A percentile compares a stretch with the other conserved stretches of the same genome.
Evolutionary conservation across 1,140 invertebrate species (phyloP).

Genomic region (Eumaeus atala): DNA sequence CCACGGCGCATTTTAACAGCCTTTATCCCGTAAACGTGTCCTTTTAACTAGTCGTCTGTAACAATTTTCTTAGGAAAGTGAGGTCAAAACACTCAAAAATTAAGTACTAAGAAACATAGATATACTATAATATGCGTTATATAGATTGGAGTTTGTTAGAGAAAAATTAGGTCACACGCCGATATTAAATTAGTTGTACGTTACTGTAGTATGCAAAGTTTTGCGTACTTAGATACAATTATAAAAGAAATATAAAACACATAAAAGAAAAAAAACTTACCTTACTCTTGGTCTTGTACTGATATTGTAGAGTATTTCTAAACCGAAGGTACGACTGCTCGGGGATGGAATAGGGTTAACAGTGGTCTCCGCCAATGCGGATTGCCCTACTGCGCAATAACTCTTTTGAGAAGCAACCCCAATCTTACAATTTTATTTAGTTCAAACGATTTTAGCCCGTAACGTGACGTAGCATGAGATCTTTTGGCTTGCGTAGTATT

Average conservation of each 20-base stretch:
- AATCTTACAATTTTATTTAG: background rate
- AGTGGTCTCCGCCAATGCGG: constrained; percentile 29
- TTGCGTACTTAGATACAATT: background rate
- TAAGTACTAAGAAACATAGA: too few relatives aligned
- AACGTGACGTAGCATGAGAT: background rate
- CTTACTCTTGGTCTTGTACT: background rate
- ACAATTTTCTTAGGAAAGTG: background rate
- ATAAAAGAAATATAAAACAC: background rate
- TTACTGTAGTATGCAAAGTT: background rate
- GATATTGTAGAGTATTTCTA: background rate
- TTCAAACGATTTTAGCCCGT: background rate
- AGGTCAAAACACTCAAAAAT: too few relatives aligned
- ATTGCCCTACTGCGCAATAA: constrained; percentile 38
- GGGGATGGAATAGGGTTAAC: constrained; percentile 28
- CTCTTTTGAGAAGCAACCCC: constrained; percentile 16
- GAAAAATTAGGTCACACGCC: constrained; percentile 3
- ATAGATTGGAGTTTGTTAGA: too few relatives aligned
- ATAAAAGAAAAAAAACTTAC: background rate
- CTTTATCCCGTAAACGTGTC: constrained; percentile 16
- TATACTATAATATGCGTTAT: too few relatives aligned
- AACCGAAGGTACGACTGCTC: constrained; percentile 23
- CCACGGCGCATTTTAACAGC: constrained; percentile 17
- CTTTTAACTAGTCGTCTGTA: background rate
- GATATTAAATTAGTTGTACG: background rate
- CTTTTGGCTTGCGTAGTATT: background rate